Percentiles rank a stretch among this genome's conserved stretches.
phyloP scores from a whole-genome alignment of 1,140 invertebrate genomes.

The Thalassaphorura encarpata region DNA sequence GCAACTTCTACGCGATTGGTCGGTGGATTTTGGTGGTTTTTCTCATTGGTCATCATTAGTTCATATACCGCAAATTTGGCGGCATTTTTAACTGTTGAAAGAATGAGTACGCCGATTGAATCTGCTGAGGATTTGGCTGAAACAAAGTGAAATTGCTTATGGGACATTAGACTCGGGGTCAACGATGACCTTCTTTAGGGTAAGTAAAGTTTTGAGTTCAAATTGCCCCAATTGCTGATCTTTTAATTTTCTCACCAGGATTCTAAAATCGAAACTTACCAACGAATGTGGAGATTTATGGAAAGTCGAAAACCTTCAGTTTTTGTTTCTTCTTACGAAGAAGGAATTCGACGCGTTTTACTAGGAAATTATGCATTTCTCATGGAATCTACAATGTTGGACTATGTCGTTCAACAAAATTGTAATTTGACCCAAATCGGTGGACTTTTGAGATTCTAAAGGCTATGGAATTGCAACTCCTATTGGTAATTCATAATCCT shows the following conservation, averaged over 20 bases:
- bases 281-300: conserved; percentile 77
- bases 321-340: conserved; percentile 60
- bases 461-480: conserved; percentile 56
- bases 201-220: no score
- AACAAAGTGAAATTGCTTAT: conserved; percentile 71
- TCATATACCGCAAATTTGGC: conserved; percentile 73
- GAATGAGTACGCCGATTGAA: conserved; percentile 77
- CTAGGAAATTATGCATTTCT: conserved; percentile 80
- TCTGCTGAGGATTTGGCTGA: conserved; percentile 66
- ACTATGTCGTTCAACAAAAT: conserved; percentile 76
- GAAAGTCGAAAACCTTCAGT: conserved; percentile 60
- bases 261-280: conserved; percentile 70
- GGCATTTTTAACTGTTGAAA: conserved; percentile 74
- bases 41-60: conserved; percentile 76
- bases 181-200: conserved; percentile 71
- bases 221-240: no score
- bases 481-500: conserved; percentile 42
- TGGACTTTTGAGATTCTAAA: conserved; percentile 74
- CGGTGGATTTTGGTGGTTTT: conserved; percentile 49
- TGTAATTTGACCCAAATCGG: conserved; percentile 92
- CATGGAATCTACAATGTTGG: conserved; percentile 89
- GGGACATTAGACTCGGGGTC: conserved; percentile 67
- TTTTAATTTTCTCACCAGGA: conserved; percentile 48
- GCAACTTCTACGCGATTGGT: conserved; percentile 27
- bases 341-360: conserved; percentile 66